Evolutionary conservation across 2,888 invertebrate species (phyloP).

Genomic region (Nomada flava): DNA sequence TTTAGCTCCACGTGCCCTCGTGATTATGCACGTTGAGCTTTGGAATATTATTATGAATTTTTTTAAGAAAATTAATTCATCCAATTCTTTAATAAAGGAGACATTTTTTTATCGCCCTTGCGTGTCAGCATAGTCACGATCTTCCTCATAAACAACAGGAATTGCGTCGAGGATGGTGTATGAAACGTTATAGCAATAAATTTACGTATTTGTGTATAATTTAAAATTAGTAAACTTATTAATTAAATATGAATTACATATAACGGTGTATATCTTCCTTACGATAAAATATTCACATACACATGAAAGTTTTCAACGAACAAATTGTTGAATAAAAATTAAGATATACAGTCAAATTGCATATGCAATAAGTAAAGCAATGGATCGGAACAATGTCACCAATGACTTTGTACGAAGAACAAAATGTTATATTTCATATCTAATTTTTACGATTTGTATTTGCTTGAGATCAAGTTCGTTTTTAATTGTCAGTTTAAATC

Average conservation of each 20-base stretch:
- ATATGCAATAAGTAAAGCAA: too few species aligned
- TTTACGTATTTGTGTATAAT: conserved; percentile 79
- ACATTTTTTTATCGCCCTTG: conserved; percentile 60
- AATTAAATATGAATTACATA: conserved; percentile 73
- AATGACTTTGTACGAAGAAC: too few species aligned
- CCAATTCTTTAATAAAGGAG: conserved; percentile 31
- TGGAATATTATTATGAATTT: conserved; percentile 45
- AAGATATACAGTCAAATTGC: not conserved
- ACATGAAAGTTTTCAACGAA: not conserved
- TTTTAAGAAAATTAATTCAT: conserved; percentile 40
- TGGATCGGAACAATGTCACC: too few species aligned
- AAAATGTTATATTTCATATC: too few species aligned
- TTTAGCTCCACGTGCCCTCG: conserved; percentile 18
- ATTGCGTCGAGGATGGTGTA: conserved; percentile 76
- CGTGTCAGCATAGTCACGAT: conserved; percentile 71
- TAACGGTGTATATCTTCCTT: conserved; percentile 64
- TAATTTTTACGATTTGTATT: too few species aligned
- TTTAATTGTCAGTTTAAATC: too few species aligned
- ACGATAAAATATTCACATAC: conserved; percentile 28
- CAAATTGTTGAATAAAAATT: conserved; percentile 13
- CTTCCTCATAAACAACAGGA: conserved; percentile 73
- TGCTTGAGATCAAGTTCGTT: too few species aligned
- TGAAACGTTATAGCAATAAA: conserved; percentile 79
- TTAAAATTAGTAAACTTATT: conserved; percentile 78
- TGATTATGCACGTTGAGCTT: conserved; percentile 18